A percentile compares a stretch with the other conserved stretches of the same genome.
Conservation (phyloP, 1,140 invertebrate species). For the Metopolophium dirhodum region DNA sequence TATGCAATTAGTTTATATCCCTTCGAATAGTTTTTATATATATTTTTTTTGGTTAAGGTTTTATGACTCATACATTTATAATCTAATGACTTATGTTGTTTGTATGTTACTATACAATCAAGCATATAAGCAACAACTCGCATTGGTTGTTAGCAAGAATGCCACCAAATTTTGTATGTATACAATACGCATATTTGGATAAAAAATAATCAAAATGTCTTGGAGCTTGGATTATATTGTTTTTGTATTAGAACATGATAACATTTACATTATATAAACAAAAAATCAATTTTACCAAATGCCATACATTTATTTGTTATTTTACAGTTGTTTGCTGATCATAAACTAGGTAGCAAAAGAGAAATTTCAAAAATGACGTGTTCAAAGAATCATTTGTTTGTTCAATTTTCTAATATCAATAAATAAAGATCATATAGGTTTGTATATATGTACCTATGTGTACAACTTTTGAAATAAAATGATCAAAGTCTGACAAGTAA, state of each 20-base stretch:
- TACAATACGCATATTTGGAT: not conserved
- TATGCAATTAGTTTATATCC: no score
- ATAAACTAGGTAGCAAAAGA: not conserved
- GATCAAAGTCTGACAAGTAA: not conserved
- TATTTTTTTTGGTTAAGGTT: no score
- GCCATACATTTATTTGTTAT: not conserved
- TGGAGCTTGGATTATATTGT: not conserved
- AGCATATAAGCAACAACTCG: not conserved
- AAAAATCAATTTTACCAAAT: not conserved
- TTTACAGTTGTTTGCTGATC: not conserved
- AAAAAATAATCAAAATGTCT: not conserved
- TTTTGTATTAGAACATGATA: not conserved
- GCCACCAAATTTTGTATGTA: not conserved
- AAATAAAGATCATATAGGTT: not conserved
- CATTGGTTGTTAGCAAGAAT: not conserved
- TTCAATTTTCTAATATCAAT: not conserved
- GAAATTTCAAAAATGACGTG: not conserved
- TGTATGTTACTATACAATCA: no score
- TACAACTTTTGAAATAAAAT: not conserved
- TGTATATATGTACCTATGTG: not conserved
- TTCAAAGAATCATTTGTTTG: not conserved
- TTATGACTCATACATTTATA: no score
- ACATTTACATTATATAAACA: not conserved
- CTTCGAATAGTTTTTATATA: no score
- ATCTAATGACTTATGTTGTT: no score